Evolutionary conservation across 2,797 vertebrate species (phyloP).

Genomic region (Acipenser transmontanus): DNA sequence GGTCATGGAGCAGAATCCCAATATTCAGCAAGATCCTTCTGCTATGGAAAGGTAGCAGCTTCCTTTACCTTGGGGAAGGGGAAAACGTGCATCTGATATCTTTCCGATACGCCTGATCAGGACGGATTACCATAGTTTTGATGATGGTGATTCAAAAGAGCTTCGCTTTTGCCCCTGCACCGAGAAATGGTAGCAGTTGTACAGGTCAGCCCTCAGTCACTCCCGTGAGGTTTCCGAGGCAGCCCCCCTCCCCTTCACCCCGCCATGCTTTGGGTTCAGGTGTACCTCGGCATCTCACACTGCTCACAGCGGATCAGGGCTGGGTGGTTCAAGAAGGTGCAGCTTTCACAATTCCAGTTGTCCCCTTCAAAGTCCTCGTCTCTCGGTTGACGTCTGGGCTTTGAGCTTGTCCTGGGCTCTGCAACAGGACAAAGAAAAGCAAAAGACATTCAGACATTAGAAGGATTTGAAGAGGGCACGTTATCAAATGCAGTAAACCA

Average conservation of each 20-base stretch:
- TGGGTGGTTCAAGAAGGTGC: slow-evolving; percentile 98
- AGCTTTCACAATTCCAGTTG: slow-evolving; percentile 96
- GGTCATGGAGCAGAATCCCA: not conserved
- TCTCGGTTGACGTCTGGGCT: slow-evolving; percentile 61
- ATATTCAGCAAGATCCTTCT: not conserved
- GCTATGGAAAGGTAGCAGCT: not conserved
- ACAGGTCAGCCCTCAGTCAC: slow-evolving; percentile 33
- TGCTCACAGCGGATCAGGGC: slow-evolving; percentile 97
- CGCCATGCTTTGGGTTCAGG: slow-evolving; percentile 63
- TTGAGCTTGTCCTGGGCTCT: slow-evolving; percentile 64
- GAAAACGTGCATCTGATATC: too few species aligned
- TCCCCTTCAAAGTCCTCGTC: slow-evolving; percentile 97
- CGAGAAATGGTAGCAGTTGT: slow-evolving; percentile 41
- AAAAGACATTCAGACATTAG: too few species aligned
- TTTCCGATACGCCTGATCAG: too few species aligned
- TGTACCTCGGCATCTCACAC: slow-evolving; percentile 97
- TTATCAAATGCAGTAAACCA: too few species aligned
- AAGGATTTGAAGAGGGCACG: too few species aligned
- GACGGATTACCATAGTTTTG: too few species aligned
- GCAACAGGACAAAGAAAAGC: slow-evolving; percentile 21
- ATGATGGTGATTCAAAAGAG: too few species aligned
- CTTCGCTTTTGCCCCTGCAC: slow-evolving; percentile 16
- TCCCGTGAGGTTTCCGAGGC: slow-evolving; percentile 29
- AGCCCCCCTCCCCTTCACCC: slow-evolving; percentile 29
- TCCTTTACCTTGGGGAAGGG: not conserved